Conservation (phyloP, 2,888 invertebrate species). For the Geotrupes spiniger region DNA sequence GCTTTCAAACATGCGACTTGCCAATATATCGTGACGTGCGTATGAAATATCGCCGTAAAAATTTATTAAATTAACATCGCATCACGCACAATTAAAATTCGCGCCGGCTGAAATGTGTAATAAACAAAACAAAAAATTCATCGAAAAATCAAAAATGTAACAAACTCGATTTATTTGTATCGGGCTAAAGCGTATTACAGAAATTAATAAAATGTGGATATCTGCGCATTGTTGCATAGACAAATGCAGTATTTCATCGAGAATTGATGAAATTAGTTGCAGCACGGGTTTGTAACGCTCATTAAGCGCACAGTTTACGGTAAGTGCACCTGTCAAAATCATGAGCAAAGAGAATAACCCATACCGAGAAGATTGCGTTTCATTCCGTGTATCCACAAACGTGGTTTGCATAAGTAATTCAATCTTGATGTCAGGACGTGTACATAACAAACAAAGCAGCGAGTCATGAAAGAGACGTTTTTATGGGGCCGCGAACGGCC, state of each 20-base stretch:
- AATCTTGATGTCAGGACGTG: conserved; percentile 8
- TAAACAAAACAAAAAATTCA: too few relatives aligned
- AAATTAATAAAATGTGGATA: too few relatives aligned
- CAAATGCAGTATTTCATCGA: neutral
- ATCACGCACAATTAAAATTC: too few relatives aligned
- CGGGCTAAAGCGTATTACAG: too few relatives aligned
- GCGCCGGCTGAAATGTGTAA: too few relatives aligned
- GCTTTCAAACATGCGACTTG: too few relatives aligned
- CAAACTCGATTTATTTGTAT: too few relatives aligned
- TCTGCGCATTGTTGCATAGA: too few relatives aligned
- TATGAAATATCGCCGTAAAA: too few relatives aligned
- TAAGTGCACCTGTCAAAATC: conserved; percentile 23
- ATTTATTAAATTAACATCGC: too few relatives aligned
- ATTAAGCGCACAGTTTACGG: conserved; percentile 13
- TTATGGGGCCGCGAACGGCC: neutral
- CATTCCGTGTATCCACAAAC: conserved; percentile 9
- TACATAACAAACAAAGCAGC: conserved; percentile 2
- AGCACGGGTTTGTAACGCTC: conserved; percentile 1
- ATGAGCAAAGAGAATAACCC: conserved; percentile 5
- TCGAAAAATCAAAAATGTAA: too few relatives aligned
- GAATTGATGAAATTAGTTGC: conserved; percentile 2
- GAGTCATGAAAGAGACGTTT: conserved; percentile 2
- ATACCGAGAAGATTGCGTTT: conserved; percentile 4
- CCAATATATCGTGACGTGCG: too few relatives aligned
- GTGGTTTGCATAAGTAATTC: conserved; percentile 9